These are phyloP conservation scores for Ornithoptera priamus DNA, from an alignment of 2,888 invertebrate genomes.

Conservation along the genomic window DNA sequence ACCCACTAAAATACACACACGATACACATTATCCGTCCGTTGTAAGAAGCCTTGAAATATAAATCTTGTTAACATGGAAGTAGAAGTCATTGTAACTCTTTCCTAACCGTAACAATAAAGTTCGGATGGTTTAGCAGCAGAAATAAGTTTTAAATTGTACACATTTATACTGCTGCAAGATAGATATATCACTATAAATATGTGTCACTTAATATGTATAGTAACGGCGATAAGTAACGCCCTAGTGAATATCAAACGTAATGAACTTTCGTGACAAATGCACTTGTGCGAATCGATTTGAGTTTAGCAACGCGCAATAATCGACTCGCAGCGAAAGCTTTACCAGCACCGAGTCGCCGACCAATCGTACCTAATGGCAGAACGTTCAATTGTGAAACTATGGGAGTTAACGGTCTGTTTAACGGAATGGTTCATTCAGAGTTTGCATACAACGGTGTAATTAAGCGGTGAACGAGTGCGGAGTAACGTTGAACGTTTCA, in stretches of 20 bases:
- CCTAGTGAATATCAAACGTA: not conserved
- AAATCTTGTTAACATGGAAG: too few species aligned
- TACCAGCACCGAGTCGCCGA: slow-evolving; percentile 5
- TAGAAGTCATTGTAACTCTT: too few species aligned
- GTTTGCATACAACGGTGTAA: slow-evolving; percentile 58
- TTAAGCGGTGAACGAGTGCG: slow-evolving; percentile 46
- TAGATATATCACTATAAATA: not conserved
- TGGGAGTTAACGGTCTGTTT: slow-evolving; percentile 69
- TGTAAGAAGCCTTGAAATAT: too few species aligned
- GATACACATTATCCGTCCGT: too few species aligned
- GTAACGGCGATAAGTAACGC: not conserved
- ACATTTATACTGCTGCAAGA: not conserved
- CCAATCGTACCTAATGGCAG: slow-evolving; percentile 21
- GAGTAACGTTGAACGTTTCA: slow-evolving; percentile 49
- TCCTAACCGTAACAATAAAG: too few species aligned
- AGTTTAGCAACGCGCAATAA: slow-evolving; percentile 3
- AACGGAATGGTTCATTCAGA: slow-evolving; percentile 61
- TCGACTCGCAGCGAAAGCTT: slow-evolving; percentile 9
- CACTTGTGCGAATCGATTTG: slow-evolving; percentile 5
- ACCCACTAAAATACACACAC: too few species aligned
- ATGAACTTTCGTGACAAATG: slow-evolving; percentile 1
- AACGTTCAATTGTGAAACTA: slow-evolving; percentile 41
- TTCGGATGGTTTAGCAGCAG: too few species aligned
- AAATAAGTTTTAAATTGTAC: too few species aligned
- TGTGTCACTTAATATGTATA: not conserved